Evolutionary conservation across 2,113 vertebrate genomes (phyloP), one percentile per base, ranked within the genome.

Genomic region (Pomatorhinus ruficollis): DNA sequence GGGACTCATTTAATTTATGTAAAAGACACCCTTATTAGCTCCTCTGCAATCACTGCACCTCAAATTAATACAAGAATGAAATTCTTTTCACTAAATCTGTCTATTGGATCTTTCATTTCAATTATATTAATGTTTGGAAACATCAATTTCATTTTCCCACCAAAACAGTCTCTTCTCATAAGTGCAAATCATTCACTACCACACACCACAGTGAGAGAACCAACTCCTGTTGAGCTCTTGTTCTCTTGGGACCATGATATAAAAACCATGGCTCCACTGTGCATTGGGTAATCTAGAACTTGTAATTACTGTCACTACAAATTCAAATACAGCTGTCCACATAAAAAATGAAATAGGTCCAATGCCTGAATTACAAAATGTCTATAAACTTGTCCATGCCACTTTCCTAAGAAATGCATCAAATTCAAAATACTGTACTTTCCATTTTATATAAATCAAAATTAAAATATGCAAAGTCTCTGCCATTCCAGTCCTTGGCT

Each of bases 221-320:
- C 33, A 83, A 50, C 78, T 75, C 76, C 60, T 27, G 22, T 70
- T 66, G 44, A 71, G 79, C 22, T 68, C 35, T n/a, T 49, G 24
- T 21, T 70, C 87, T 88, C 82, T 80, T 71, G 92, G 68, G 79
- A 96, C 30, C 25, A 35, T 1, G 3, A 40, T 3, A 63, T 54
- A 53, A 91, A 81, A 92, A 30, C 23, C n/a, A 10, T 52, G n/a
- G 31, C 42, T 57, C 47, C 60, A 42, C 28, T 60, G 66, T 40
- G 31, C 44, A 78, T 84, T 70, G 61, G 37, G 80, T 82, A 92
- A 93, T 84, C 86, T 93, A 92, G 83, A 94, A 93, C 94, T 76
- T 82, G 83, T 87, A 94, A 94, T 92, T 94, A 94, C 83, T 87
- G 69, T 64, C 72, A 82, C 68, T 82, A 31, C 53, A 79, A 84